A percentile compares a stretch with the other conserved stretches of the same genome.
These are phyloP conservation scores for Erethizon dorsatum DNA, from an alignment of 2,797 vertebrate species.

Conservation along the genomic window DNA sequence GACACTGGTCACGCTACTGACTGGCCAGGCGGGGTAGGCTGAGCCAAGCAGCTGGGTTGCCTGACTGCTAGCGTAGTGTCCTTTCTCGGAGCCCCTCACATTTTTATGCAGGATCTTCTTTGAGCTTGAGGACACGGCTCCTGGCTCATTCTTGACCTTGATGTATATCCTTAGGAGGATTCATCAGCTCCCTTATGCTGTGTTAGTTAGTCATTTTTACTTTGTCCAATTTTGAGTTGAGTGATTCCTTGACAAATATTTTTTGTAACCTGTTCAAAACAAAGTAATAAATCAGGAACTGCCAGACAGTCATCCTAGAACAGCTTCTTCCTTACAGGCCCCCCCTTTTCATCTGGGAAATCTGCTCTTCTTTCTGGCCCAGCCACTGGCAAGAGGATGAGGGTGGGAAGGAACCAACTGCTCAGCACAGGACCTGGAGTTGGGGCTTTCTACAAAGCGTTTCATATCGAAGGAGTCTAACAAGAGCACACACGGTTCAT, in stretches of 20 bases:
- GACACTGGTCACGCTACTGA: fast-evolving
- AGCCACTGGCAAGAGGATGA: not conserved
- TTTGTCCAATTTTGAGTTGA: not conserved
- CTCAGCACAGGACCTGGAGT: not conserved
- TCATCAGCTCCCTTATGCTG: not conserved
- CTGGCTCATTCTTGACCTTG: not conserved
- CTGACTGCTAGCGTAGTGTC: not conserved
- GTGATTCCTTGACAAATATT: not conserved
- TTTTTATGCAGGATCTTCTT: not conserved
- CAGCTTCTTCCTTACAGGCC: not conserved
- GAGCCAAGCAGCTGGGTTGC: not conserved
- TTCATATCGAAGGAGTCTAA: not conserved
- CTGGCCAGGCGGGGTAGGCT: fast-evolving
- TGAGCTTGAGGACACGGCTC: not conserved
- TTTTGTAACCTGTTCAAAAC: slow-evolving; percentile 51
- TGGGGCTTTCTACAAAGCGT: not conserved
- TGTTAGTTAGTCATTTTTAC: not conserved
- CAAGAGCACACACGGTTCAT: fast-evolving
- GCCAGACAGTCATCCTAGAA: not conserved
- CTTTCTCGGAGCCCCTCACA: not conserved
- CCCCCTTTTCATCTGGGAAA: not conserved
- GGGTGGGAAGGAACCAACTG: fast-evolving
- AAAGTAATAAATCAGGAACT: not conserved
- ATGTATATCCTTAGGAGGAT: not conserved
- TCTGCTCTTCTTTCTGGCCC: not conserved